These are phyloP conservation scores for Panulirus ornatus DNA, from an alignment of 1,140 invertebrate species.

Conservation along the genomic window DNA sequence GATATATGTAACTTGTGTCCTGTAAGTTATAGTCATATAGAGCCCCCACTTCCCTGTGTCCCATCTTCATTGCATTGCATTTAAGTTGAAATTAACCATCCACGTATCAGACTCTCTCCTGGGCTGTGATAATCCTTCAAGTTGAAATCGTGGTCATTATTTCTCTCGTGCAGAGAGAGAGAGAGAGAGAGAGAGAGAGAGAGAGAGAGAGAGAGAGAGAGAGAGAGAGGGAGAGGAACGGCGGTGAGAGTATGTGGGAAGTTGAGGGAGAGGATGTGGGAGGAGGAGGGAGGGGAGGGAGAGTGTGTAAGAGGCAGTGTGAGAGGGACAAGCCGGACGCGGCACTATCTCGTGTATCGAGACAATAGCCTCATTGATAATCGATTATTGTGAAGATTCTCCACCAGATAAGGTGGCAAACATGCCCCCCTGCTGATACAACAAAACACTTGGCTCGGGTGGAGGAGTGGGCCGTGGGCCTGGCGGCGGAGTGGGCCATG, in stretches of 20 bases:
- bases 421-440: neutral
- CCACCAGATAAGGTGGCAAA: neutral
- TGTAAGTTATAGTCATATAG: no score
- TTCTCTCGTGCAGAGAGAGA: no score
- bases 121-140: no score
- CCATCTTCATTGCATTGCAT: no score
- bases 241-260: no score
- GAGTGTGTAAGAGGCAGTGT: neutral
- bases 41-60: no score
- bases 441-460: neutral
- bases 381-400: conserved; percentile 15
- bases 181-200: neutral
- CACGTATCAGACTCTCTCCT: no score
- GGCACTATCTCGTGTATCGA: neutral
- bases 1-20: no score
- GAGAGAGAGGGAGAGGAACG: neutral
- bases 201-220: neutral
- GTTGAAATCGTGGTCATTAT: no score
- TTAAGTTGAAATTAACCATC: no score
- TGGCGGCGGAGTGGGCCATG: no score
- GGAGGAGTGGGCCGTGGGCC: no score
- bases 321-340: neutral
- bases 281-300: neutral
- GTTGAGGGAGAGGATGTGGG: neutral
- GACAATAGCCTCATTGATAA: conserved; percentile 20